Evolutionary conservation across 2,888 invertebrate species (phyloP).

Genomic region (Steinernema hermaphroditum): DNA sequence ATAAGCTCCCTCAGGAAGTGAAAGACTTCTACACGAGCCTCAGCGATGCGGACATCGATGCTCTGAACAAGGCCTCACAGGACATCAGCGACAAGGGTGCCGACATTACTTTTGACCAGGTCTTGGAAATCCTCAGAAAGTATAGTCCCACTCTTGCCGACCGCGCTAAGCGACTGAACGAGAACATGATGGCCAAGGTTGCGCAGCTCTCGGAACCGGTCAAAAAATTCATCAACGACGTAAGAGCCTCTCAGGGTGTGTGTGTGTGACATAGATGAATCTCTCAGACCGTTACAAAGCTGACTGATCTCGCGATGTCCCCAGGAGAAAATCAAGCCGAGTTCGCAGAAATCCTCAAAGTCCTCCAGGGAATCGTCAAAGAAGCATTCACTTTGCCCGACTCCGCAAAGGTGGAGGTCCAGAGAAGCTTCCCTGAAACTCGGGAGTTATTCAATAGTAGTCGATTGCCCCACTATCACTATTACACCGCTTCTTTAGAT

Average conservation of each 20-base stretch:
- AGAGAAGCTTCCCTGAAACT: conserved; percentile 2
- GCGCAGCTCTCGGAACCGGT: neutral
- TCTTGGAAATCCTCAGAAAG: neutral
- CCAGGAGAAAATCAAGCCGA: neutral
- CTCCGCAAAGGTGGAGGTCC: conserved; percentile 9
- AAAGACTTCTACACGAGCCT: conserved; percentile 12
- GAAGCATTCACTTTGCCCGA: conserved; percentile 4
- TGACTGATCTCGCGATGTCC: neutral
- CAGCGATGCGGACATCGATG: conserved; percentile 6
- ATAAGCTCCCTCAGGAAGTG: neutral
- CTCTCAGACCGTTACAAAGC: neutral
- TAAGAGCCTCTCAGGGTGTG: neutral
- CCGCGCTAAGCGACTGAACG: neutral
- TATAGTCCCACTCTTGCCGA: neutral
- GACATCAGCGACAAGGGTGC: neutral
- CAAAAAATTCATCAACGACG: neutral
- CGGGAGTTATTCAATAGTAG: conserved; percentile 1
- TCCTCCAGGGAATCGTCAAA: neutral
- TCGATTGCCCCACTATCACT: too few relatives aligned
- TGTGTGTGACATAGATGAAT: too few relatives aligned
- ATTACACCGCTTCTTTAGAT: too few relatives aligned
- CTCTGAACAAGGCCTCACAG: neutral
- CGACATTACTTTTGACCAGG: neutral
- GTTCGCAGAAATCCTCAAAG: neutral
- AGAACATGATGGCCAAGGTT: neutral